These are phyloP conservation scores for Brachypalpus laphriformis DNA, from an alignment of 2,888 invertebrate species.

Conservation along the genomic window DNA sequence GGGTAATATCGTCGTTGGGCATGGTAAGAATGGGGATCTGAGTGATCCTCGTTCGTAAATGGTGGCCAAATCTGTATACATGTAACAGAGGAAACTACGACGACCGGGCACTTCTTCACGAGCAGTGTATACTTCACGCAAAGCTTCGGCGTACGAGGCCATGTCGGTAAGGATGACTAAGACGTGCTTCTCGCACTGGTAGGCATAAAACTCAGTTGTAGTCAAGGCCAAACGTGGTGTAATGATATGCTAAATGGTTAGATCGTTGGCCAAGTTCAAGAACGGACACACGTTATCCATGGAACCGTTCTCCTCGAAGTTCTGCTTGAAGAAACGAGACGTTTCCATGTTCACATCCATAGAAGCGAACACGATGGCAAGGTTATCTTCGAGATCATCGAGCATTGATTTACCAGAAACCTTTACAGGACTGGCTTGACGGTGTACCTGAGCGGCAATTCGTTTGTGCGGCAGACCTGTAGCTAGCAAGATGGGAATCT, in stretches of 20 bases:
- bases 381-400: conserved; percentile 98
- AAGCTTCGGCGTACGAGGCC: conserved; percentile 99
- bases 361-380: conserved; percentile 99
- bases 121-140: conserved; percentile 99
- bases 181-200: conserved; percentile 99
- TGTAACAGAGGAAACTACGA: conserved; percentile 99
- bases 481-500: conserved; percentile 99
- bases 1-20: conserved; percentile 99
- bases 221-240: conserved; percentile 99
- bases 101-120: conserved; percentile 99
- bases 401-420: conserved; percentile 93
- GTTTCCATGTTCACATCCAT: conserved; percentile 99
- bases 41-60: conserved; percentile 99
- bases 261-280: conserved; percentile 99
- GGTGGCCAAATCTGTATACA: conserved; percentile 99
- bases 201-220: conserved; percentile 99
- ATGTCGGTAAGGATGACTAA: conserved; percentile 99
- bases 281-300: conserved; percentile 99
- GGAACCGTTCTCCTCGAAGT: conserved; percentile 98
- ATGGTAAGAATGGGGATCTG: conserved; percentile 99
- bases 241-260: conserved; percentile 99
- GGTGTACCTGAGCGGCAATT: conserved; percentile 99
- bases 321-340: conserved; percentile 99
- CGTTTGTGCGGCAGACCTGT: conserved; percentile 99
- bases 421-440: conserved; percentile 99